A percentile compares a stretch with the other conserved stretches of the same genome.
phyloP scores from a whole-genome alignment of 2,888 invertebrate species.

The Lycaena phlaeas region DNA sequence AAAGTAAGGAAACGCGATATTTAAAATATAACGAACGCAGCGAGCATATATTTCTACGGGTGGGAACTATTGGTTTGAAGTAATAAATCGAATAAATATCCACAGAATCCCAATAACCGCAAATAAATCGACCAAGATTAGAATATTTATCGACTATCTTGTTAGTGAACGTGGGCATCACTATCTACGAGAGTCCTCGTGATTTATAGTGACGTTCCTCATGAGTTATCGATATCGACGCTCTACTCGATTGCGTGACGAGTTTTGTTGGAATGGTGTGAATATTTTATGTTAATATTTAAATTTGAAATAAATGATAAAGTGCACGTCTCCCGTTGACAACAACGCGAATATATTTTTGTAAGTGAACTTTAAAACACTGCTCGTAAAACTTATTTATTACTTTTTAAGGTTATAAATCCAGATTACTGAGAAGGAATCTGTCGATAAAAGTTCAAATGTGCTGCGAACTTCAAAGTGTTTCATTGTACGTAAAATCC shows the following conservation, averaged over 20 bases:
- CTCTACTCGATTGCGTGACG: slow-evolving; percentile 30
- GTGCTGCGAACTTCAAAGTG: too few species aligned
- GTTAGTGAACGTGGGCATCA: slow-evolving; percentile 63
- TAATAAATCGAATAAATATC: slow-evolving; percentile 8
- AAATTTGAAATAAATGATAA: neutral
- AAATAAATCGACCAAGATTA: slow-evolving; percentile 37
- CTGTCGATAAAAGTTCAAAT: too few species aligned
- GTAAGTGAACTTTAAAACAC: too few species aligned
- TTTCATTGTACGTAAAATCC: too few species aligned
- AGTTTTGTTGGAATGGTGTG: slow-evolving; percentile 28
- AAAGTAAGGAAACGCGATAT: too few species aligned
- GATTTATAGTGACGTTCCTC: slow-evolving; percentile 63
- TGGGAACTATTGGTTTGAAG: neutral
- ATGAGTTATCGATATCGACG: slow-evolving; percentile 62
- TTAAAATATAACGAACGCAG: too few species aligned
- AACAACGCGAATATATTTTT: too few species aligned
- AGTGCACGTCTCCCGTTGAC: too few species aligned
- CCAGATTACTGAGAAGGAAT: too few species aligned
- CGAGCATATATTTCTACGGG: neutral
- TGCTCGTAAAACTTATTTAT: too few species aligned
- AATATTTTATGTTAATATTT: slow-evolving; percentile 24
- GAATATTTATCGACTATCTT: slow-evolving; percentile 55
- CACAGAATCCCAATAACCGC: slow-evolving; percentile 17
- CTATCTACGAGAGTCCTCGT: slow-evolving; percentile 52
- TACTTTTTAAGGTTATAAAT: too few species aligned